A percentile compares a stretch with the other conserved stretches of the same genome.
Evolutionary conservation across 1,140 invertebrate genomes (phyloP).

Genomic region (Telenomus remus): DNA sequence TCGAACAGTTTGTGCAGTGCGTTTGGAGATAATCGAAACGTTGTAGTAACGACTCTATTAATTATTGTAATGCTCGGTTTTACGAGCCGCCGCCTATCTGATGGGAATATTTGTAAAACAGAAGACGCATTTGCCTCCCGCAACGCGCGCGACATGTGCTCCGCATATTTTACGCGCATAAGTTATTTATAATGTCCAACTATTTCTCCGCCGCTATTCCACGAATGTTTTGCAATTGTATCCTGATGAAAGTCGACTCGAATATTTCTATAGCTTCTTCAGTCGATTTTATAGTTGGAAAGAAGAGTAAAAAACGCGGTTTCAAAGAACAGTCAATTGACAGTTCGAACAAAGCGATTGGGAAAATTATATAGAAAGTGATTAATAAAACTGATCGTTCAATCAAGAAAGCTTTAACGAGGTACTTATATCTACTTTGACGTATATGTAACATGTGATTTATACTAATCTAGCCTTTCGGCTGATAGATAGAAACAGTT

Average conservation of each 20-base stretch:
- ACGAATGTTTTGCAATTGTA: background rate
- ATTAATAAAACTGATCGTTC: conserved; percentile 10
- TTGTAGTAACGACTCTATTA: conserved; percentile 2
- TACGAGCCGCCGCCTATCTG: background rate
- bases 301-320: no score
- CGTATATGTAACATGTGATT: background rate
- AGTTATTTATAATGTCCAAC: conserved; percentile 15
- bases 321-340: no score
- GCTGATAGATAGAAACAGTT: background rate
- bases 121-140: conserved; percentile 34
- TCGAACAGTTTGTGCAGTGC: no score
- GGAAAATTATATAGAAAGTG: conserved; percentile 2
- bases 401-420: conserved; percentile 3
- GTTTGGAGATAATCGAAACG: no score
- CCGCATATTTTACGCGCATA: conserved; percentile 24
- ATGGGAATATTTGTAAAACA: conserved; percentile 42
- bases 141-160: conserved; percentile 28
- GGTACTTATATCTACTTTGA: no score
- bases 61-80: conserved; percentile 5
- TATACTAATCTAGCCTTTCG: conserved; percentile 3
- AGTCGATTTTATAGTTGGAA: no score
- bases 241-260: no score
- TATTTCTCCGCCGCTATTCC: background rate
- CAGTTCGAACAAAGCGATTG: no score
- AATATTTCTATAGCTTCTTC: no score